Conservation (phyloP, 1,140 invertebrate species). For the Zophobas morio region DNA sequence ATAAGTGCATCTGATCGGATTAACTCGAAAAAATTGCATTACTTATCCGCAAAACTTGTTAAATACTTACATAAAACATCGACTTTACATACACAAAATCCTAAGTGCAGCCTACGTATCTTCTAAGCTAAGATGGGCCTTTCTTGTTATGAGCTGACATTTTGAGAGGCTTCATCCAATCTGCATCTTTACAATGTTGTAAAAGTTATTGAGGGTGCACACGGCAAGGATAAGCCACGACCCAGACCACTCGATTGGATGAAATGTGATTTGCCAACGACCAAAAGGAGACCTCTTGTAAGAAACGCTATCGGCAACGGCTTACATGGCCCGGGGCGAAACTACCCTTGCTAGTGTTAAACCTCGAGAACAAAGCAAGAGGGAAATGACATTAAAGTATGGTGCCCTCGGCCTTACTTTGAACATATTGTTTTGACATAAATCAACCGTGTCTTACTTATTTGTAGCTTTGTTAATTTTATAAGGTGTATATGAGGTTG, state of each 20-base stretch:
- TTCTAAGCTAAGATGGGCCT: no score
- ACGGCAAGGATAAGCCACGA: conserved; percentile 8
- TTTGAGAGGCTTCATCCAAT: conserved; percentile 29
- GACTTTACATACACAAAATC: no score
- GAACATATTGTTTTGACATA: no score
- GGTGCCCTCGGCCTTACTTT: no score
- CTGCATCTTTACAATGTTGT: conserved; percentile 35
- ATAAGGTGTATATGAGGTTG: no score
- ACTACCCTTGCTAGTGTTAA: background rate
- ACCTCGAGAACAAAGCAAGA: background rate
- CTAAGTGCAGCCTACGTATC: no score
- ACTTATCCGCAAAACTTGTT: no score
- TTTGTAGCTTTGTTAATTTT: no score
- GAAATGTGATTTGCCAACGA: conserved; percentile 36
- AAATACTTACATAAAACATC: no score
- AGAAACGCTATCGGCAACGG: conserved; percentile 19
- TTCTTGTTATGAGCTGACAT: background rate
- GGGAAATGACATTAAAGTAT: conserved; percentile 2
- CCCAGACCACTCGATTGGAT: conserved; percentile 34
- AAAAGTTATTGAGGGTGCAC: conserved; percentile 29
- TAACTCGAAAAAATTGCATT: no score
- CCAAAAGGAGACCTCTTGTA: conserved; percentile 32
- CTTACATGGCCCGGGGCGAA: conserved; percentile 15
- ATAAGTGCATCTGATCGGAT: no score
- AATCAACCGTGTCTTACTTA: no score